Base-by-base conservation (phyloP, 2,797 vertebrate species). In the Pteronotus mesoamericanus region DNA sequence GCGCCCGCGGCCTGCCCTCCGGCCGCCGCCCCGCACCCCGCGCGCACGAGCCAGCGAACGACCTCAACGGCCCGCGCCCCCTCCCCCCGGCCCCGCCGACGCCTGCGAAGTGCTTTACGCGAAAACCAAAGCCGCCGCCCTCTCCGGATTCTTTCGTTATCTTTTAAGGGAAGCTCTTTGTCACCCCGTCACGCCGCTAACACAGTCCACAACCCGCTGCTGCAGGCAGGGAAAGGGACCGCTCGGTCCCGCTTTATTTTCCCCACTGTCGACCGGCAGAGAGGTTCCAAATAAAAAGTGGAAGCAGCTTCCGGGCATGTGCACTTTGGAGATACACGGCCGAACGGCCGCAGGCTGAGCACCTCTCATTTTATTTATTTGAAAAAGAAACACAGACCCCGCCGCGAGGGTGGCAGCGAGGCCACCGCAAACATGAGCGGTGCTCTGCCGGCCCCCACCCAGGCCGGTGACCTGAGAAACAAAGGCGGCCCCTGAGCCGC, bases 341-440 rank as follows among this genome's bases (percentile, higher is more conserved):
- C 96, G 51, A 89, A 90, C 21, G n/a, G n/a, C 53, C 75, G 86
- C 61, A 89, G n/a, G n/a, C 93, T 92, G 72, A 91, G n/a, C 5
- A 59, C 79, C 78, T 97, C 55, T 94, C 85, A 90, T 96, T 97
- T 89, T 46, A 79, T 66, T 95, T 94, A 91, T 71, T 90, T 86
- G 22, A 79, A 78, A 91, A 74, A 85, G 7, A 94, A 97, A 95
- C 72, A 71, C 93, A 79, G 1, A 48, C 55, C 71, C 42, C 80
- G 21, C 15, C 9, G 9, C 6, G 6, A 22, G 53, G 2, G 53
- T 7, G 21, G 21, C 53, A 22, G 53, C 9, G 53, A 55, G 53
- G 53, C 53, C 53, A 24, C 21, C 21, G 6, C 19, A 6, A 9
- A 55, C 7, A 6, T 9, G 53, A 55, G 53, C 9, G 21, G 19